Conservation (phyloP, 2,113 vertebrate genomes). For the Colius striatus region DNA sequence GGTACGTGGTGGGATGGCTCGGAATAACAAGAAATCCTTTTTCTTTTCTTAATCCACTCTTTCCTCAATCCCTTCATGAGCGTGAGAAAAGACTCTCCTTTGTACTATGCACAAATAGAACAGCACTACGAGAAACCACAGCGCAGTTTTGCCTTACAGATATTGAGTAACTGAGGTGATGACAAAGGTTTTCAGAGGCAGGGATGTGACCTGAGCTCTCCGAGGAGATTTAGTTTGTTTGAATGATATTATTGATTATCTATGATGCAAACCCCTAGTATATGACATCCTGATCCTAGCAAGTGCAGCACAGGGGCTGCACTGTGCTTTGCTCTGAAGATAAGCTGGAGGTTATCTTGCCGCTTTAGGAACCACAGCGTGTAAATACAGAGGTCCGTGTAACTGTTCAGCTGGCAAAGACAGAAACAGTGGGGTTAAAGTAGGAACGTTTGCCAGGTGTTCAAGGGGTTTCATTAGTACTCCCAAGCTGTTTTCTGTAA, state of each 20-base stretch:
- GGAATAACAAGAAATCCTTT: not conserved
- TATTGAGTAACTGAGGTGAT: not conserved
- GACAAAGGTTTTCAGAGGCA: not conserved
- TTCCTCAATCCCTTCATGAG: not conserved
- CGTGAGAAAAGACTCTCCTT: not conserved
- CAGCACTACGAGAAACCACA: not conserved
- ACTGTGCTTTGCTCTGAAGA: not conserved
- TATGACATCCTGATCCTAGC: not conserved
- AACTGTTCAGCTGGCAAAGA: not conserved
- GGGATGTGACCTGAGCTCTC: not conserved
- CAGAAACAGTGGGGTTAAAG: not conserved
- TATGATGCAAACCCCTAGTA: not conserved
- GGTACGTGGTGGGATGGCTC: not conserved
- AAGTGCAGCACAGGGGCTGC: not conserved
- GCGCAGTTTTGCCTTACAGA: fast-evolving
- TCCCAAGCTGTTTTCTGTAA: not conserved
- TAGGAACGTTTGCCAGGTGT: not conserved
- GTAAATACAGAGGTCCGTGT: not conserved
- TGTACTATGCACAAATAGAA: not conserved
- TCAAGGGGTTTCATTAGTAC: not conserved
- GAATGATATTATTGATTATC: not conserved
- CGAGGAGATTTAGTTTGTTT: not conserved
- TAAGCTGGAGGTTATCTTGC: not conserved
- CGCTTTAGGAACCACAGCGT: not conserved
- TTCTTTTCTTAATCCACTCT: not conserved